Base-by-base conservation (phyloP, 2,888 invertebrate genomes). In the Hymenopus coronatus region DNA sequence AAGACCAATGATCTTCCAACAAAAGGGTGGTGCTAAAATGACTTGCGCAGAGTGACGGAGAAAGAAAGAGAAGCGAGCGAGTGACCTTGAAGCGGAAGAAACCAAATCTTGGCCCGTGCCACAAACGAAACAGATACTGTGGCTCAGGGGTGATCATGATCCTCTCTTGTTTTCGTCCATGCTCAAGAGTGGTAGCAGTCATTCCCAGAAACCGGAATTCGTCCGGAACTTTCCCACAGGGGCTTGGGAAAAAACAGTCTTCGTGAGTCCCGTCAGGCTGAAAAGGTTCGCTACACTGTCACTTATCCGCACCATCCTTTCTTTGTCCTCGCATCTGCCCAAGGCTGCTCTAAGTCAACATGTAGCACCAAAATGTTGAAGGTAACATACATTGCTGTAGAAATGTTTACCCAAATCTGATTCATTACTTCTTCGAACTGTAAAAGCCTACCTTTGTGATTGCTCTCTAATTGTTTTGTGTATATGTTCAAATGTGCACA, bases 21-120 rank as follows among this genome's bases (percentile, higher is more conserved):
- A 20, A 20, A 70, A 70, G 54, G 54, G 54, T 70, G 54, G 54
- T 70, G 54, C 54, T 70, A 70, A 70, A 70, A 70, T 70, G 54
- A 70, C 54, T 70, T 70, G 54, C 54, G 54, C 54, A 25, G 54
- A 70, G 54, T 70, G 54, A 70, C 54, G 54, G 54, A 25, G 20
- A 25, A 1, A 8, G 54, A 70, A 70, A 25, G 54, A 70, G 54
- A 70, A 70, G 54, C 54, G 54, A 70, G 28, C 25, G 86, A 28
- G 30, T 87, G 86, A 81, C 86, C 86, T 87, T 87, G 86, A 28
- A 27, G 28, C 25, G 28, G 46, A 46, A 84, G 86, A 86, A 70
- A 86, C 86, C 86, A 28, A 87, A 87, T 30, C 86, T 25, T 87
- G 81, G 81, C 86, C 86, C 86, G 86, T 87, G 86, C 86, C 86